Evolutionary conservation across 2,888 invertebrate genomes (phyloP).

Genomic region (Cabera pusaria): DNA sequence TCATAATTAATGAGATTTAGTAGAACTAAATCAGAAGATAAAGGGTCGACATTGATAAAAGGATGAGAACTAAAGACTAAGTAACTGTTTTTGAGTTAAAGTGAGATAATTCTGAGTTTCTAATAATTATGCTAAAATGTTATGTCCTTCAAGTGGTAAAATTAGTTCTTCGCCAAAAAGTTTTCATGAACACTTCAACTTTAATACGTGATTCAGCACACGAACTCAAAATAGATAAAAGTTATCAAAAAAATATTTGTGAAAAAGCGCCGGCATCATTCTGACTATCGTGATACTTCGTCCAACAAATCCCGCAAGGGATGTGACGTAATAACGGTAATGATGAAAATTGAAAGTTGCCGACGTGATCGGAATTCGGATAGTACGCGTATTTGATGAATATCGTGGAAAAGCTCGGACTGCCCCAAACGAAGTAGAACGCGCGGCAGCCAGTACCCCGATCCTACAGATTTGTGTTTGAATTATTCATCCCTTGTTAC

Average conservation of each 20-base stretch:
- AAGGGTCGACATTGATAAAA: no score
- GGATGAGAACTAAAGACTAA: no score
- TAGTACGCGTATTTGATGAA: constrained; percentile 36
- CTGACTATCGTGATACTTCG: constrained; percentile 18
- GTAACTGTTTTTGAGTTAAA: no score
- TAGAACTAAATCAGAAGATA: neutral
- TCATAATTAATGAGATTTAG: neutral
- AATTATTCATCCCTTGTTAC: constrained; percentile 59
- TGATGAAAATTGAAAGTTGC: constrained; percentile 47
- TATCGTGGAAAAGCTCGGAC: constrained; percentile 38
- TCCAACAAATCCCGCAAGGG: constrained; percentile 22
- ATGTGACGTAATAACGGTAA: constrained; percentile 35
- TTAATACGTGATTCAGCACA: no score
- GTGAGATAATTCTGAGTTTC: no score
- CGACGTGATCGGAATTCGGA: constrained; percentile 49
- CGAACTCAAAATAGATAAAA: no score
- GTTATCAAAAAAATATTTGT: neutral
- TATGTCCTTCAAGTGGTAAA: no score
- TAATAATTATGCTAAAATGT: no score
- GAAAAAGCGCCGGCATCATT: constrained; percentile 2
- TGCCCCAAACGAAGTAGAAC: no score
- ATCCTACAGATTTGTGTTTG: constrained; percentile 55
- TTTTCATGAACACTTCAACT: no score
- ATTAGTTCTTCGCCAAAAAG: no score
- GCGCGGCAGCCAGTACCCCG: constrained; percentile 29